A percentile compares a stretch with the other conserved stretches of the same genome.
phyloP scores from a whole-genome alignment of 2,888 invertebrate species.

The Calameuta pallipes region DNA sequence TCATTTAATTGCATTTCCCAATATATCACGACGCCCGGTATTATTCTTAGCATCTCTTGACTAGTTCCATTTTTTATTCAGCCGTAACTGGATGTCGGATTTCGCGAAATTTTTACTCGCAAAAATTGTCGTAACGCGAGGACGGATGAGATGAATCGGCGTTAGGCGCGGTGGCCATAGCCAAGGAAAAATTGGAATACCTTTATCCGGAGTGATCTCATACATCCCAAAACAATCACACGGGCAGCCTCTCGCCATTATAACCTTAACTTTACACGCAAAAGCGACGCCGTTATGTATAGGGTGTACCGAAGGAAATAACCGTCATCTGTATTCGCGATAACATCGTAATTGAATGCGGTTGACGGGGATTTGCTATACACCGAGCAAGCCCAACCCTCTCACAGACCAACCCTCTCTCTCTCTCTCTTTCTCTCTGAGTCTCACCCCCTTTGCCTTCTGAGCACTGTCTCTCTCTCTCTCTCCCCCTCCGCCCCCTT shows the following conservation, averaged over 20 bases:
- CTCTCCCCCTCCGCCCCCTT: not conserved
- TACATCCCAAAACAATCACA: conserved; percentile 64
- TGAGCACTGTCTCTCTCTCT: conserved; percentile 19
- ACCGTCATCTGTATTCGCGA: conserved; percentile 67
- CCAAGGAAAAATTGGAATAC: conserved; percentile 36
- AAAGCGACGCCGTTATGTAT: conserved; percentile 44
- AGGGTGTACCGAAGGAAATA: conserved; percentile 67
- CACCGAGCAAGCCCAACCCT: conserved; percentile 20
- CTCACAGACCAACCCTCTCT: conserved; percentile 15
- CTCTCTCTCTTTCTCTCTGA: conserved; percentile 29
- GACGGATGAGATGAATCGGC: conserved; percentile 9
- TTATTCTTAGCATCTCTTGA: no score
- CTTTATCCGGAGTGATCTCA: conserved; percentile 51
- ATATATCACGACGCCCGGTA: no score
- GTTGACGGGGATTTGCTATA: conserved; percentile 65
- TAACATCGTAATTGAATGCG: conserved; percentile 68
- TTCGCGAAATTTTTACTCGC: no score
- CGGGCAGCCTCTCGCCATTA: conserved; percentile 54
- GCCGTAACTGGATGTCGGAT: no score
- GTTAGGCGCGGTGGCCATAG: not conserved
- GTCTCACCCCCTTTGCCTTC: not conserved
- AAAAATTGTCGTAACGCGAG: not conserved
- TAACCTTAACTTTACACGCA: conserved; percentile 48
- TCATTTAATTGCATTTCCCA: no score
- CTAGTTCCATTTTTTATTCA: no score